phyloP scores from a whole-genome alignment of 2,888 invertebrate genomes.

The Junonia oenone region DNA sequence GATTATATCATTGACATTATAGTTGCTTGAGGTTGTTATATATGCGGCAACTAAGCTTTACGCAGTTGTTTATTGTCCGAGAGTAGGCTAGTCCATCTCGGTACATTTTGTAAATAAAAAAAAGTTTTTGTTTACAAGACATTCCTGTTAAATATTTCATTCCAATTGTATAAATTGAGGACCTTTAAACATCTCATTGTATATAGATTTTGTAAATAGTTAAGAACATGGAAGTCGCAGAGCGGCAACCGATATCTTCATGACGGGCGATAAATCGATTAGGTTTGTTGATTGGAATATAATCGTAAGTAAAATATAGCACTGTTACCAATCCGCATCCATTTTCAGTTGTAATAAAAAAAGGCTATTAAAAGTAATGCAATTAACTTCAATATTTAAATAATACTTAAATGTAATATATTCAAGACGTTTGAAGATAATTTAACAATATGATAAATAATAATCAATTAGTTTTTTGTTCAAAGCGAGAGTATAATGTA shows the following conservation, averaged over 20 bases:
- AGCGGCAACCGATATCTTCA: slow-evolving; percentile 49
- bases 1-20: slow-evolving; percentile 48
- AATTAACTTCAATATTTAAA: background rate
- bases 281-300: slow-evolving; percentile 28
- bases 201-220: slow-evolving; percentile 75
- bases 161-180: slow-evolving; percentile 62
- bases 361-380: background rate
- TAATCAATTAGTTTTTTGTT: slow-evolving; percentile 5
- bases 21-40: slow-evolving; percentile 55
- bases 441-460: slow-evolving; percentile 36
- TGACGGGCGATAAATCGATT: slow-evolving; percentile 24
- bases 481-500: background rate
- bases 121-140: slow-evolving; percentile 54
- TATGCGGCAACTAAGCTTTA: slow-evolving; percentile 58
- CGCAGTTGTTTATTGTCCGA: slow-evolving; percentile 54
- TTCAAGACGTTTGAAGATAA: background rate
- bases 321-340: slow-evolving; percentile 56
- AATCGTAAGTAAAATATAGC: slow-evolving; percentile 45
- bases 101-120: slow-evolving; percentile 57
- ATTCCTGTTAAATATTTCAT: slow-evolving; percentile 74
- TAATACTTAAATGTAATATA: background rate
- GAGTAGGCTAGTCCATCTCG: slow-evolving; percentile 37
- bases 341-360: background rate
- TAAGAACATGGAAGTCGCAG: slow-evolving; percentile 62
- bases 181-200: slow-evolving; percentile 68